phyloP scores from a whole-genome alignment of 2,888 invertebrate species.

The Biston betularia region DNA sequence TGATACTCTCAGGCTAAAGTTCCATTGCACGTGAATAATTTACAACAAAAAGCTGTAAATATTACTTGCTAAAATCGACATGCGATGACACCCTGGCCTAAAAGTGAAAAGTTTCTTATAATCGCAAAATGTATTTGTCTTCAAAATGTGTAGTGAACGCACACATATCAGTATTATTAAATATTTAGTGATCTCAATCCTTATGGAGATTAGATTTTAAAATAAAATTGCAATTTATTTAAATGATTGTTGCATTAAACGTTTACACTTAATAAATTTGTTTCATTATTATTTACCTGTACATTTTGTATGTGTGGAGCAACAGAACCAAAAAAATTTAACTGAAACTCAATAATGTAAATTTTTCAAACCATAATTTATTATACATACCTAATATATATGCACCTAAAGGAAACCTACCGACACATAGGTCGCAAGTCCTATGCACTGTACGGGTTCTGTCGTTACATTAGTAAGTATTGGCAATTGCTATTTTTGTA shows the following conservation, averaged over 20 bases:
- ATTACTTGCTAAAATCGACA: neutral
- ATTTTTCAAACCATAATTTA: too few relatives aligned
- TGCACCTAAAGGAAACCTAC: too few relatives aligned
- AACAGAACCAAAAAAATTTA: too few relatives aligned
- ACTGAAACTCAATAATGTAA: too few relatives aligned
- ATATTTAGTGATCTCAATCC: slow-evolving; percentile 57
- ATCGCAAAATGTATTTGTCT: neutral
- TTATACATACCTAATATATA: too few relatives aligned
- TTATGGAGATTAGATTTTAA: slow-evolving; percentile 46
- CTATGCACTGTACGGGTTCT: too few relatives aligned
- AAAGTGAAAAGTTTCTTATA: neutral
- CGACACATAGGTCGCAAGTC: too few relatives aligned
- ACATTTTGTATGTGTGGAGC: too few relatives aligned
- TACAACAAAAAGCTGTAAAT: neutral
- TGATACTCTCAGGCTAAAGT: too few relatives aligned
- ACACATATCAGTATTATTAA: slow-evolving; percentile 64
- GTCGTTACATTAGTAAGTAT: too few relatives aligned
- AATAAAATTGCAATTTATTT: slow-evolving; percentile 51
- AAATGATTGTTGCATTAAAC: slow-evolving; percentile 36
- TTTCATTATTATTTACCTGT: slow-evolving; percentile 44
- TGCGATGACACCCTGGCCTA: neutral
- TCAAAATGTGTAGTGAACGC: slow-evolving; percentile 52
- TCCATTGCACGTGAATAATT: too few relatives aligned
- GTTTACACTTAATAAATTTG: slow-evolving; percentile 17
- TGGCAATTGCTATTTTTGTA: too few relatives aligned